Percentiles rank a stretch among this genome's conserved stretches.
These are phyloP conservation scores for Pluvialis apricaria DNA, from an alignment of 2,113 vertebrate genomes.

Conservation along the genomic window DNA sequence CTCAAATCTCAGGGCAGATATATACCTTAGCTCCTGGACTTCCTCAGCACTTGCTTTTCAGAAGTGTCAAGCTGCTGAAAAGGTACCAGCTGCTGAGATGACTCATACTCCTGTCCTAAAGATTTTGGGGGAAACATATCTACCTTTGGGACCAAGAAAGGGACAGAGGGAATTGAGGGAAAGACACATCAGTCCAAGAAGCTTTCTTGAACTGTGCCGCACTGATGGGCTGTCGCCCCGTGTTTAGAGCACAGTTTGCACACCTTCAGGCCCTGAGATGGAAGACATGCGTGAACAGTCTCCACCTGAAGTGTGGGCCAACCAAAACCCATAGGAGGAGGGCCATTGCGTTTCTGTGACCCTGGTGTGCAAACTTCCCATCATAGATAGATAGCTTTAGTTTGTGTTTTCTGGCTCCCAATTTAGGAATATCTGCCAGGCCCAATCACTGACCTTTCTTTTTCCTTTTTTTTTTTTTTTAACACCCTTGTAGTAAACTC, in stretches of 20 bases:
- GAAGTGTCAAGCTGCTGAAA: background rate
- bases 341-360: background rate
- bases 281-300: accelerated
- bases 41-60: background rate
- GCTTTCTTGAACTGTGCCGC: background rate
- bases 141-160: background rate
- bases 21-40: background rate
- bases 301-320: background rate
- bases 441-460: background rate
- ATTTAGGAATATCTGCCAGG: background rate
- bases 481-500: background rate
- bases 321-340: background rate
- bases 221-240: no score
- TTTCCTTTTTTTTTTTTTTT: background rate
- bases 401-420: background rate
- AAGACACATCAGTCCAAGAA: background rate
- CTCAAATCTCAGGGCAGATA: background rate
- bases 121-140: background rate
- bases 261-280: background rate
- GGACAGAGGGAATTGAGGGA: background rate
- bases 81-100: background rate
- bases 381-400: background rate
- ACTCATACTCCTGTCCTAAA: background rate
- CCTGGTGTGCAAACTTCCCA: background rate
- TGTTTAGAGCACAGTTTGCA: background rate